A percentile compares a stretch with the other conserved stretches of the same genome.
These are phyloP conservation scores for Drosophila phalerata DNA, from an alignment of 2,888 invertebrate genomes.

Conservation along the genomic window DNA sequence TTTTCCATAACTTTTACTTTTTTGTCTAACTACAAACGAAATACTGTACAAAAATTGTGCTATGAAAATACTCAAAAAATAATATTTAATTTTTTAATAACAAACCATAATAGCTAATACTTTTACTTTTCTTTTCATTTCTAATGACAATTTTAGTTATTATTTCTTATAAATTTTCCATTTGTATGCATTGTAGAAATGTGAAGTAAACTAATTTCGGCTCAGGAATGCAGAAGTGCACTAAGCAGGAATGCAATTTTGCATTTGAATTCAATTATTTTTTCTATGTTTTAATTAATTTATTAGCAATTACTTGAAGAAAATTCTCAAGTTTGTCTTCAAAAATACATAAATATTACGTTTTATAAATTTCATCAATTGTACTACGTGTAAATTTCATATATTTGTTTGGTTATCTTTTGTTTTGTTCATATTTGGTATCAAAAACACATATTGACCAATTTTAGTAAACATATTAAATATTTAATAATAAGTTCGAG, in stretches of 20 bases:
- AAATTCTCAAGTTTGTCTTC: slow-evolving; percentile 35
- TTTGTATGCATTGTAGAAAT: slow-evolving; percentile 21
- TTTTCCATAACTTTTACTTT: slow-evolving; percentile 39
- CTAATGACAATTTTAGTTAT: slow-evolving; percentile 35
- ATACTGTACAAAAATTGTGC: slow-evolving; percentile 83
- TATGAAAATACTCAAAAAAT: slow-evolving; percentile 84
- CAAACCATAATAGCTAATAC: slow-evolving; percentile 48
- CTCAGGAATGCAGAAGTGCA: slow-evolving; percentile 60
- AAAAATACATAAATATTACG: slow-evolving; percentile 71
- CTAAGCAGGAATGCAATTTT: slow-evolving; percentile 59
- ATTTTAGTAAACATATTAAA: slow-evolving; percentile 68
- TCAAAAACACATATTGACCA: slow-evolving; percentile 78
- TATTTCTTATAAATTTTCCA: slow-evolving; percentile 7
- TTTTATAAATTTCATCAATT: slow-evolving; percentile 71
- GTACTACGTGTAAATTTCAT: slow-evolving; percentile 78
- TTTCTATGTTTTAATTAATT: slow-evolving; percentile 30
- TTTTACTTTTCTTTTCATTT: slow-evolving; percentile 14
- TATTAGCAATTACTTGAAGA: slow-evolving; percentile 48
- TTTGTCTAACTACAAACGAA: slow-evolving; percentile 73
- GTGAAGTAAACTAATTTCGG: slow-evolving; percentile 52
- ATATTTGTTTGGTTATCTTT: slow-evolving; percentile 29
- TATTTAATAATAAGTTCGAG: slow-evolving; percentile 76
- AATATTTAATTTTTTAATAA: slow-evolving; percentile 47
- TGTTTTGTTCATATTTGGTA: slow-evolving; percentile 53
- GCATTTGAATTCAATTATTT: slow-evolving; percentile 24